Conservation (phyloP, 1,140 invertebrate genomes). For the Atta texana region DNA sequence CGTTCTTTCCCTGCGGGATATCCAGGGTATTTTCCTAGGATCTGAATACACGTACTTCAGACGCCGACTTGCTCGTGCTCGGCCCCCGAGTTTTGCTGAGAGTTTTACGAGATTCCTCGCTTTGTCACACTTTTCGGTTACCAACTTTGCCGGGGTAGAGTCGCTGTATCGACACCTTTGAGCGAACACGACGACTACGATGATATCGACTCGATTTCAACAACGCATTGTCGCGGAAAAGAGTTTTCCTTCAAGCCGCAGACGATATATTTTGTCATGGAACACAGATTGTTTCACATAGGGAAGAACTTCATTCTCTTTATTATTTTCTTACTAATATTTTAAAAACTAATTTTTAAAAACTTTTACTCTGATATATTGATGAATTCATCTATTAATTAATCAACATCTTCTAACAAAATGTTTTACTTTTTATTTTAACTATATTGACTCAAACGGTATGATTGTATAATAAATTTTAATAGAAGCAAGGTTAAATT, state of each 20-base stretch:
- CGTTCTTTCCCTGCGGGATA: slow-evolving; percentile 59
- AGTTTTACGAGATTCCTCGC: slow-evolving; percentile 70
- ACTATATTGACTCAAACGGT: too few species aligned
- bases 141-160: slow-evolving; percentile 55
- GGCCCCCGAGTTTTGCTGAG: slow-evolving; percentile 40
- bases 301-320: too few species aligned
- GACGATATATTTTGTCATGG: slow-evolving; percentile 39
- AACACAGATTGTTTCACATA: slow-evolving; percentile 44
- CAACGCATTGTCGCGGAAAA: slow-evolving; percentile 55
- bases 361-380: too few species aligned
- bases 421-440: too few species aligned
- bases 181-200: slow-evolving; percentile 49
- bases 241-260: neutral
- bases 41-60: slow-evolving; percentile 66
- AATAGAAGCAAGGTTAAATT: too few species aligned
- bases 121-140: slow-evolving; percentile 72
- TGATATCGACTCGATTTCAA: slow-evolving; percentile 54
- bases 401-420: too few species aligned
- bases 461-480: too few species aligned
- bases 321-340: too few species aligned
- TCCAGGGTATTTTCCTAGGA: slow-evolving; percentile 68
- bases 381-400: too few species aligned
- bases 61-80: slow-evolving; percentile 11
- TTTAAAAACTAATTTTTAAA: too few species aligned
- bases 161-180: slow-evolving; percentile 63